These are phyloP conservation scores for Physella acuta DNA, from an alignment of 1,140 invertebrate genomes.

Conservation along the genomic window DNA sequence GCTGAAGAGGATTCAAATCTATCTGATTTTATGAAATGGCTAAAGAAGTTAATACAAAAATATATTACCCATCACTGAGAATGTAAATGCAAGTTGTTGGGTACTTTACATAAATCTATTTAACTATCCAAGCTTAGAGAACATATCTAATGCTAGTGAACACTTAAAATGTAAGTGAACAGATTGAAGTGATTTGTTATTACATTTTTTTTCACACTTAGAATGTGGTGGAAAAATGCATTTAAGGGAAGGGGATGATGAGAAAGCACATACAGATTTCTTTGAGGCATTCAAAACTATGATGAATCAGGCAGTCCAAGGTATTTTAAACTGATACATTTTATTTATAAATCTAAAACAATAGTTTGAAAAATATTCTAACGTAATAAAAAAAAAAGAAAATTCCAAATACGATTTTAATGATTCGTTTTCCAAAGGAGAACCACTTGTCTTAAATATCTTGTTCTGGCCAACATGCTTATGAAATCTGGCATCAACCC, in stretches of 20 bases:
- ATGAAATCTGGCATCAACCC: constrained; percentile 99
- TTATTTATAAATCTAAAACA: constrained; percentile 2
- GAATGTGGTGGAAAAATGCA: constrained; percentile 99
- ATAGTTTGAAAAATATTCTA: background rate
- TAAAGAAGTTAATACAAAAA: background rate
- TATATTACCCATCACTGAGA: no score
- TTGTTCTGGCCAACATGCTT: constrained; percentile 98
- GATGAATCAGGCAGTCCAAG: constrained; percentile 98
- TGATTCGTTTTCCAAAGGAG: constrained; percentile 60
- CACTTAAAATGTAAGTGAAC: no score
- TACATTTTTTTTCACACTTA: constrained; percentile 56
- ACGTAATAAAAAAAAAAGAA: no score
- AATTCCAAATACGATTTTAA: background rate
- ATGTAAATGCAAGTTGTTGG: no score
- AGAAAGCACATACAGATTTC: constrained; percentile 98
- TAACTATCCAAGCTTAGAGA: no score
- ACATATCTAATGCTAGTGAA: no score
- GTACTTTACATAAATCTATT: no score
- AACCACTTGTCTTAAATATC: constrained; percentile 97
- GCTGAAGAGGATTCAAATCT: no score
- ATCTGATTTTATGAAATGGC: background rate
- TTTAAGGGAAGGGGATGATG: constrained; percentile 95
- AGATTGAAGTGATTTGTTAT: no score
- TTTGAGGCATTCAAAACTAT: constrained; percentile 99
- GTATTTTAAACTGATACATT: constrained; percentile 31